phyloP scores from a whole-genome alignment of 2,113 vertebrate genomes.

The Pteropus alecto region DNA sequence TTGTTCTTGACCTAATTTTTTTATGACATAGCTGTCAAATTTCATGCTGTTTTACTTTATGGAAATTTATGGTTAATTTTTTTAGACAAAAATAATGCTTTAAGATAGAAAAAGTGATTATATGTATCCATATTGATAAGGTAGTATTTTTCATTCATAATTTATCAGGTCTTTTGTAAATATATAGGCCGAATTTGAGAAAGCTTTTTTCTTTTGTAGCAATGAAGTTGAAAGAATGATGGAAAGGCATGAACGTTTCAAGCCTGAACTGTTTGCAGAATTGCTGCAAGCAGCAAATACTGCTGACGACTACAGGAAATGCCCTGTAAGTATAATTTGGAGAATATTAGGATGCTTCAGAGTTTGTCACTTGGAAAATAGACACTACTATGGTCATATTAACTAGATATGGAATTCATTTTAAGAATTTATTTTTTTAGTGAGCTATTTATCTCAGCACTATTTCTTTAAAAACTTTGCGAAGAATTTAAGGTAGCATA shows the following conservation, averaged over 20 bases:
- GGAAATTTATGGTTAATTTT: background rate
- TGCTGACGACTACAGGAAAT: conserved; percentile 94
- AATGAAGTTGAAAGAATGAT: conserved; percentile 91
- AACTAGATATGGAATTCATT: background rate
- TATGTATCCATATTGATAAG: background rate
- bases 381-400: background rate
- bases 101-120: background rate
- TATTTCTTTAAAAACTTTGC: background rate
- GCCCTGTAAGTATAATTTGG: conserved; percentile 89
- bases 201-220: conserved; percentile 79
- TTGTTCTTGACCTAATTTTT: background rate
- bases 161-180: background rate
- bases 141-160: background rate
- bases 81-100: background rate
- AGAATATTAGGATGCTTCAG: background rate
- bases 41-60: background rate
- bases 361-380: background rate
- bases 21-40: background rate
- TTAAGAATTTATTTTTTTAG: background rate
- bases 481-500: background rate
- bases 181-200: background rate
- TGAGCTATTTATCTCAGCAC: background rate
- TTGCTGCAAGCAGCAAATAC: conserved; percentile 94
- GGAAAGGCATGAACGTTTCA: conserved; percentile 89
- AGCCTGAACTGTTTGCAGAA: conserved; percentile 94